Conservation (phyloP, 2,888 invertebrate species). For the Eumerus sabulonum region DNA sequence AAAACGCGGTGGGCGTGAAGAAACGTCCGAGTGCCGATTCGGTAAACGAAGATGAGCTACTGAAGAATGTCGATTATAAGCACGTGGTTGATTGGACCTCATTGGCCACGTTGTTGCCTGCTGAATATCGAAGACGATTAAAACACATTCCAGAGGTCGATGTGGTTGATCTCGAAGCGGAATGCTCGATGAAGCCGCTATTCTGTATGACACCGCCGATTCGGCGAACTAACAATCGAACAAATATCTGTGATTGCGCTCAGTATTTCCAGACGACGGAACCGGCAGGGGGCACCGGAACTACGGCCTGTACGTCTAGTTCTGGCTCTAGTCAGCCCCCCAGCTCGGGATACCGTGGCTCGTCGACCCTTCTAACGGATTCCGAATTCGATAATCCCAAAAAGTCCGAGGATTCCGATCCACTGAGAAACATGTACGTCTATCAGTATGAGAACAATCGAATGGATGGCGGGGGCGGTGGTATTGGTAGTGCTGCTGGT, state of each 20-base stretch:
- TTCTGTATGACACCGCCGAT: slow-evolving; percentile 81
- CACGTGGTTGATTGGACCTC: slow-evolving; percentile 97
- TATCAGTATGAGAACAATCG: slow-evolving; percentile 89
- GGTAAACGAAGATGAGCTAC: slow-evolving; percentile 87
- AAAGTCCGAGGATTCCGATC: slow-evolving; percentile 74
- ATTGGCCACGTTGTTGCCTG: slow-evolving; percentile 90
- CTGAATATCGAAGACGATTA: slow-evolving; percentile 89
- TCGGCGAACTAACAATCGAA: slow-evolving; percentile 83
- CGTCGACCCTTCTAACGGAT: slow-evolving; percentile 89
- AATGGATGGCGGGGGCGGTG: slow-evolving; percentile 78
- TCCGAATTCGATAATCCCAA: slow-evolving; percentile 79
- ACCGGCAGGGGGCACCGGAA: slow-evolving; percentile 40
- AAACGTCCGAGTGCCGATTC: slow-evolving; percentile 78
- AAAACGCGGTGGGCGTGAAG: slow-evolving; percentile 81
- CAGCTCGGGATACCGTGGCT: slow-evolving; percentile 92
- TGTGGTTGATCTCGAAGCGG: slow-evolving; percentile 79
- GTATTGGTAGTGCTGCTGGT: slow-evolving; percentile 70
- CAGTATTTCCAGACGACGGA: slow-evolving; percentile 74
- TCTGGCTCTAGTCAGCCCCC: slow-evolving; percentile 85
- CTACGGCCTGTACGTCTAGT: slow-evolving; percentile 72
- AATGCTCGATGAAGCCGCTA: slow-evolving; percentile 80
- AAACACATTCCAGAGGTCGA: slow-evolving; percentile 87
- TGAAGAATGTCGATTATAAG: slow-evolving; percentile 88
- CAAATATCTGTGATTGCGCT: slow-evolving; percentile 77
- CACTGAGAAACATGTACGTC: slow-evolving; percentile 83